Base-by-base conservation (phyloP, 92 coral and sea anemone genomes). In the Parazoanthus darwini region DNA sequence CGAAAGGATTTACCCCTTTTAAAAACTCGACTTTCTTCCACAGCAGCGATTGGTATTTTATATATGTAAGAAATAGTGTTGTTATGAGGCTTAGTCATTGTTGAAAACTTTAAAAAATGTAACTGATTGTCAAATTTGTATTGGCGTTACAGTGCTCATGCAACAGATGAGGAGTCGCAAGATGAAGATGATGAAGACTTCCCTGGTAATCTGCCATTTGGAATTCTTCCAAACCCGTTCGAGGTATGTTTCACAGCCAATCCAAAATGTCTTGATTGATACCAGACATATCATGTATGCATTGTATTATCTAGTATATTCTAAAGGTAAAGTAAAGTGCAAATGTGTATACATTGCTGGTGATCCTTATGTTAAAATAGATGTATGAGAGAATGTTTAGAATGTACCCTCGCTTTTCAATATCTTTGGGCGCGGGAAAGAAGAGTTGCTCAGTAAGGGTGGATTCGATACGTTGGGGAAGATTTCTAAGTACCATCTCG, bases 181-280 rank as follows among this genome's bases (percentile, higher is more conserved):
- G 36, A 65, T 67, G 76, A 63, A 63, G 85, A 82, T 68, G 86
- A 65, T 63, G 86, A 78, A 35, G 35, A 20, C 63, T 83, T 83
- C 42, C 78, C 87, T 67, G 66, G 36, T 3, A 54, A 25, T 44
- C 13, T 83, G 38, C 87, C 26, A 44, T 68, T 83, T 83, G 63
- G 59, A 5, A 83, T 83, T 42, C 46, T 83, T 23, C 77, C 87
- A 23, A 83, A 83, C 42, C 87, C 87, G 11, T 42, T 83, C 14
- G 87, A 83, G 87, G 87, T 83, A 83, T 23, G n/a, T 20, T 66
- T 2, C 77, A 29, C 39, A 72, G n/a, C 15, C 26, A 15, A 26
- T 11, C 33, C 15, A 26, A 6, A 14, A 29, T 10, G 0, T 74
- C 23, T 37, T 1, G 79, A 74, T 37, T 74, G 26, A 58, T 51